Evolutionary conservation across 2,888 invertebrate species (phyloP).

Genomic region (Halocaridina rubra): DNA sequence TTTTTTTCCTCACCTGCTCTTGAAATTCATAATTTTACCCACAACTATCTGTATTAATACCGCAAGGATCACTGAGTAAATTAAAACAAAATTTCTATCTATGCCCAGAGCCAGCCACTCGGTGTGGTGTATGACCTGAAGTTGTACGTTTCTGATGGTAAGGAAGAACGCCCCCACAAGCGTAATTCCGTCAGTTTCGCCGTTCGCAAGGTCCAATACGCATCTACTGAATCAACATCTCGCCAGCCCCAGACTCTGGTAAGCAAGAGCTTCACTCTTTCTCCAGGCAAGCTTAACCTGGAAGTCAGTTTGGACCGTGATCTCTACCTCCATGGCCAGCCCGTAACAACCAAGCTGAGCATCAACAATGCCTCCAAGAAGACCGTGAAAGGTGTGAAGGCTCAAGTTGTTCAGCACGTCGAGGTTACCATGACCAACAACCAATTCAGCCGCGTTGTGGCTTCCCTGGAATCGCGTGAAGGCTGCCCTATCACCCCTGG

Average conservation of each 20-base stretch:
- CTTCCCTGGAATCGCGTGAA: conserved; percentile 88
- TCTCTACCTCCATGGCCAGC: conserved; percentile 91
- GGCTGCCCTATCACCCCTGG: conserved; percentile 94
- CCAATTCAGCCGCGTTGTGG: conserved; percentile 81
- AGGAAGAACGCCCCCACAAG: conserved; percentile 88
- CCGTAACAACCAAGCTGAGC: conserved; percentile 83
- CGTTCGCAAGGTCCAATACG: conserved; percentile 43
- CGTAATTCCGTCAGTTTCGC: conserved; percentile 68
- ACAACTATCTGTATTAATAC: no score
- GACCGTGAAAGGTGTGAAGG: conserved; percentile 87
- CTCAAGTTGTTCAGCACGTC: conserved; percentile 79
- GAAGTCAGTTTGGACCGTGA: conserved; percentile 90
- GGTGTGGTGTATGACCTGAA: conserved; percentile 86
- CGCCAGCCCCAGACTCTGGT: conserved; percentile 89
- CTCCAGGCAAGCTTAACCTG: conserved; percentile 82
- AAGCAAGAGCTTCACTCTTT: conserved; percentile 73
- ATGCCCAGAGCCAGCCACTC: conserved; percentile 85
- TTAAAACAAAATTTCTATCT: no score
- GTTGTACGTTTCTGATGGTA: conserved; percentile 84
- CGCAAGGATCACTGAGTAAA: background rate
- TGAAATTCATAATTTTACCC: no score
- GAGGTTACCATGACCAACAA: conserved; percentile 93
- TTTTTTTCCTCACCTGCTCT: no score
- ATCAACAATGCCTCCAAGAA: conserved; percentile 90
- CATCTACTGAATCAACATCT: conserved; percentile 77